Evolutionary conservation across 1,140 invertebrate species (phyloP), one percentile per base, ranked within the genome.

Genomic region (Atta texana): DNA sequence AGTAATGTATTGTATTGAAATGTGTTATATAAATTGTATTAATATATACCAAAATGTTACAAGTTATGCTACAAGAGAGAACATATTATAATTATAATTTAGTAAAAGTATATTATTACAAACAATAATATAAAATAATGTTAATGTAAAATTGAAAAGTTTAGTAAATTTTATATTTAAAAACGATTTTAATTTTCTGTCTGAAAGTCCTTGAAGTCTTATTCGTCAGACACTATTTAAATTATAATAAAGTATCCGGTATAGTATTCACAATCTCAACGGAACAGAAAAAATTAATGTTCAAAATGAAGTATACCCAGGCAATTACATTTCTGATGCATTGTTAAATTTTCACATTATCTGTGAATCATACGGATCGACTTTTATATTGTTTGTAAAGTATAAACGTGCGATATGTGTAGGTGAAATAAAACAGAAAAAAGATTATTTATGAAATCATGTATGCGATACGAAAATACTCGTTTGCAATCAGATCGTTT

Each of bases 331-430:
- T 16, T 28, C 51, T 8, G 68, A 4, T 72, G 49, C n/a, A 31
- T 12, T 59, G 57, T 81, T 81, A 81, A 55, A 72, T 28, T 57
- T 57, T 49, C 34, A 28, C 10, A 39, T 59, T 82, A 82, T 72
- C 53, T 59, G 28, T 31, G 18, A 34, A 44, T 69, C 34, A n/a
- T 28, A 7, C 24, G 44, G 44, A 31, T 74, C 39, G 14, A 28
- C 14, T 74, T 49, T 84, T 34, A 61, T 6, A 1, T n/a, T 24
- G 24, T 63, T 74, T 39, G 24, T 51, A 18, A 63, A 61, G 39
- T 61, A 49, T 49, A 31, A 74, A 16, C 55, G 24, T 4, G n/a
- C 18, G 55, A 72, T 72, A 57, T 49, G 18, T 14, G 34, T 31
- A 3, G 4, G 2, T 44, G 12, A 74, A 51, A 82, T 61, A 74